Evolutionary conservation across 2,797 vertebrate species (phyloP).

Genomic region (Potorous gilbertii): DNA sequence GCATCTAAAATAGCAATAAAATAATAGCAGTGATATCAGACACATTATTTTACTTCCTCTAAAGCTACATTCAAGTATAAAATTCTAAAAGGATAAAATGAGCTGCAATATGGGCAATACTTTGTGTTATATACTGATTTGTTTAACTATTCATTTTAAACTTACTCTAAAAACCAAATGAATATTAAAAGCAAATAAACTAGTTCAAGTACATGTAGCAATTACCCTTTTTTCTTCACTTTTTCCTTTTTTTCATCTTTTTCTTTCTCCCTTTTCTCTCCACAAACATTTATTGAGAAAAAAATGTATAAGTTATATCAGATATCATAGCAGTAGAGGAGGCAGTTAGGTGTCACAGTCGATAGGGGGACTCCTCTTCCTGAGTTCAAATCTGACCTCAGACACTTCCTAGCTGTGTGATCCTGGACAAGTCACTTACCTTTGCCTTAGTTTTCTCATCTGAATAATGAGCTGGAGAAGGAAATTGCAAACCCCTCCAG

Average conservation of each 20-base stretch:
- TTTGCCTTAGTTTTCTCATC: background rate
- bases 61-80: slow-evolving; percentile 45
- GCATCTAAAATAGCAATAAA: slow-evolving; percentile 47
- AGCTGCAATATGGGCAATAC: slow-evolving; percentile 53
- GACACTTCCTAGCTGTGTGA: background rate
- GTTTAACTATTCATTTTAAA: background rate
- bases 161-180: slow-evolving; percentile 16
- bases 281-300: background rate
- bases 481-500: background rate
- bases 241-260: background rate
- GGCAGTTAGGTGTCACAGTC: background rate
- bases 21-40: slow-evolving; percentile 48
- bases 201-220: slow-evolving; percentile 7
- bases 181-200: slow-evolving; percentile 35
- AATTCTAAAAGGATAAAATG: slow-evolving; percentile 18
- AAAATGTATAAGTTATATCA: background rate
- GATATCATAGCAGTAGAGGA: background rate
- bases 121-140: slow-evolving; percentile 18
- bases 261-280: background rate
- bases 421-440: too few species aligned
- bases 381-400: background rate
- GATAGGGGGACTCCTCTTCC: background rate
- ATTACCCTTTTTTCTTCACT: background rate
- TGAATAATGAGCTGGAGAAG: background rate
- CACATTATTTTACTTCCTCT: slow-evolving; percentile 48